Evolutionary conservation across 1,140 invertebrate species (phyloP), one percentile per base, ranked within the genome.

Genomic region (Sycobia sp.): DNA sequence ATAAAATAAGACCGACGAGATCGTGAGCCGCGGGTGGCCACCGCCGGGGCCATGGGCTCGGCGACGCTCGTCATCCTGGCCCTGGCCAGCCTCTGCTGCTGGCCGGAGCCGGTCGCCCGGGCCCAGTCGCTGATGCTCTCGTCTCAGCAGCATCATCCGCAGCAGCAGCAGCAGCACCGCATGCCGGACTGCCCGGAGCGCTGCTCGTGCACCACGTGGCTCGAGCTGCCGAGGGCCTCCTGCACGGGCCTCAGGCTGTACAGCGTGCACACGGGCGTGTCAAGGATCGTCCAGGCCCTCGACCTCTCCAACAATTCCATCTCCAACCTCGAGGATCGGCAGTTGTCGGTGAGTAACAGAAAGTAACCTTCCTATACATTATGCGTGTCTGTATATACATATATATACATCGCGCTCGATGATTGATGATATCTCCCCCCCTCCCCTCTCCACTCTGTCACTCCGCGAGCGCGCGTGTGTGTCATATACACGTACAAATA

Each of bases 261-360:
- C 61, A 75, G 69, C 58, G 65, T 80, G 29, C 60, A 76, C 53
- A 69, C 71, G 32, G 76, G 75, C 50, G 70, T 71, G 8, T 62
- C 75, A 22, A 61, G 56, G 46, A 56, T 55, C n/a, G 69, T 79
- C 7, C 72, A 76, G 44, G 76, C 73, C 3, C 66, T 80, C 36
- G 77, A 81, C 58, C 62, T 80, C 11, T 78, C 72, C 46, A 74
- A 79, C 62, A 81, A 81, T 50, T 73, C 74, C 10, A 73, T 81
- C 64, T 66, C 70, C 13, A 46, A 62, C 20, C 50, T 81, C n/a
- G 62, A 41, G 20, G 66, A 73, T 53, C 63, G 69, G 22, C 75
- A 78, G 39, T 47, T 81, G 1, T 63, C 68, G 60, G 79, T 78
- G 65, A 69, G 62, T 53, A 20, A n/a, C n/a, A n/a, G n/a, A n/a